Evolutionary conservation across 2,797 vertebrate genomes (phyloP), one percentile per base, ranked within the genome.

Genomic region (Xiphophorus birchmanni): DNA sequence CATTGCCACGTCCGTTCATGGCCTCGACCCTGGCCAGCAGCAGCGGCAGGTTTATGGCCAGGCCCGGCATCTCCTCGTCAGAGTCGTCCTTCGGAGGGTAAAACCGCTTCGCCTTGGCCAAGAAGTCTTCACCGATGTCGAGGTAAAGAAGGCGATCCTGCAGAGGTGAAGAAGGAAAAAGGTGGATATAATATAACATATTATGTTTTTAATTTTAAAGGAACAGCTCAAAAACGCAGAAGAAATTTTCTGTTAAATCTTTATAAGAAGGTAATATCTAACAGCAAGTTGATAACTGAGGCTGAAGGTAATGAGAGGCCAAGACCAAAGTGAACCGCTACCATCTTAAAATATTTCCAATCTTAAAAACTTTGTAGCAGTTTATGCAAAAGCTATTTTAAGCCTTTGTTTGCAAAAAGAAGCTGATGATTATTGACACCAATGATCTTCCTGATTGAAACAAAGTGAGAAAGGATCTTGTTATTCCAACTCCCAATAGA

Each of bases 131-230:
- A 8, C 94, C 96, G 5, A 94, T 94, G 1, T 97, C 97, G 6
- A 97, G 93, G 74, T 96, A 95, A 65, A 97, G 84, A 79, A 97
- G 94, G 9, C 96, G 95, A 79, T 97, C 97, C 97, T 97, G 86
- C 32, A 23, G 44, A 8, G 13, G n/a, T 21, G 56, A 23, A 75
- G 69, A 32, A 6, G 35, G 58, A 56, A 3, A 60, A 56, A 52
- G 42, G n/a, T 44, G 29, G 8, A 37, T 13, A 10, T 26, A 2
- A 23, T 52, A 40, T 40, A 3, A 23, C 17, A 13, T 45, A 8
- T 1, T 17, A 47, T 72, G 2, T 72, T 29, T 45, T 29, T 8
- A 4, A 29, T 17, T 26, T 29, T 71, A 45, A n/a, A 29, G 26
- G 5, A n/a, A 72, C 12, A 72, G 5, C 44, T 72, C 1, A 29